Evolutionary conservation across 2,888 invertebrate genomes (phyloP), one percentile per base, ranked within the genome.

Genomic region (Galerucella calmariensis): DNA sequence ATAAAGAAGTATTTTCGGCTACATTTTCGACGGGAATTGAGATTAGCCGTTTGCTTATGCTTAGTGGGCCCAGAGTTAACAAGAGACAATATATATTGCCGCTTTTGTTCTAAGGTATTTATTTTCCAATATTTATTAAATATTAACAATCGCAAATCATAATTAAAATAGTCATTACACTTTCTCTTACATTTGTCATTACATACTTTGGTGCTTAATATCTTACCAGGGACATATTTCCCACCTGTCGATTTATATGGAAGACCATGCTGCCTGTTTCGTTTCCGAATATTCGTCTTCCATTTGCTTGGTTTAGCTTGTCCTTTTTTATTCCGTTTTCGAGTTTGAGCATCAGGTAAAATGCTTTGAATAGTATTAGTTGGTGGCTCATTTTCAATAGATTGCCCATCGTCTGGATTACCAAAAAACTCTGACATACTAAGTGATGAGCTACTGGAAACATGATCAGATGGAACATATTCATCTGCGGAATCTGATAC

Each of bases 1-100:
- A n/a, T 51, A n/a, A 51, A 51, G 51, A 51, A 51, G 51, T 51
- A 51, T n/a, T 51, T 51, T 51, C n/a, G 51, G 12, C 51, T 51
- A n/a, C n/a, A 51, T 51, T 51, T 51, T 51, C 51, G n/a, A 51
- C n/a, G 51, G 51, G n/a, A 51, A n/a, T 51, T 51, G 51, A 51
- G 2, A 51, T n/a, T 51, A 51, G n/a, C 51, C 51, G 51, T 51
- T 51, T 51, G n/a, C 5, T 51, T 51, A 51, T 51, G 51, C 51
- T 51, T 51, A 51, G 51, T 51, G n/a, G 51, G 51, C 51, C 51
- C 51, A 51, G 51, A 51, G 51, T 51, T 12, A 51, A 51, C n/a
- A 14, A 51, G 51, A 51, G 51, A 4, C 51, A 51, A 51, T 51
- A 51, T 51, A 51, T 51, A 51, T 46, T 46, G 46, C 46, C 46